Conservation (phyloP, 2,113 vertebrate species). For the Osmerus mordax region DNA sequence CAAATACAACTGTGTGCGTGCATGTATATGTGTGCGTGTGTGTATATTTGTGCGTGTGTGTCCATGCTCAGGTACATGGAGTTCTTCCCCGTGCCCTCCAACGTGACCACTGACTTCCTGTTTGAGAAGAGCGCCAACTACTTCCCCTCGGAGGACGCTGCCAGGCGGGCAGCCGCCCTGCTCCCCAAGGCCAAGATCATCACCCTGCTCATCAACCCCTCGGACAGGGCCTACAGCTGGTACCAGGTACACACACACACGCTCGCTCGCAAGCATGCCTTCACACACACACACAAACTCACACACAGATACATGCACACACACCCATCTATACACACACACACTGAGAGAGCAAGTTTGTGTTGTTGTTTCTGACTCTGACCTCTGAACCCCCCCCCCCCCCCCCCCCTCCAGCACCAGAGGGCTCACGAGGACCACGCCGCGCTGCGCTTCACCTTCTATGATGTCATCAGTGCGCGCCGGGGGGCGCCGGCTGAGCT, state of each 20-base stretch:
- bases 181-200: slow-evolving; percentile 95
- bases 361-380: neutral
- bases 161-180: slow-evolving; percentile 83
- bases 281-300: slow-evolving; percentile 25
- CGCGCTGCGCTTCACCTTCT: slow-evolving; percentile 89
- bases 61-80: slow-evolving; percentile 91
- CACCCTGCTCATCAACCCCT: slow-evolving; percentile 93
- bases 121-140: slow-evolving; percentile 98
- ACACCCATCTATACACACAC: slow-evolving; percentile 11
- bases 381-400: too few relatives aligned
- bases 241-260: slow-evolving; percentile 81
- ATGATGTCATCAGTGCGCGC: slow-evolving; percentile 89
- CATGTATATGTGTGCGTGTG: neutral
- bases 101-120: slow-evolving; percentile 89
- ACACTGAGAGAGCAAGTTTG: neutral
- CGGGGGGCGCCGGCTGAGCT: slow-evolving; percentile 79
- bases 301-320: neutral
- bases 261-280: slow-evolving; percentile 2
- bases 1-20: neutral
- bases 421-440: slow-evolving; percentile 87
- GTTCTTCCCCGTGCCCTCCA: slow-evolving; percentile 92
- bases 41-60: slow-evolving; percentile 4
- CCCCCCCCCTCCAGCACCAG: slow-evolving; percentile 77
- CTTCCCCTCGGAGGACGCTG: slow-evolving; percentile 93
- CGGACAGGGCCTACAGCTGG: slow-evolving; percentile 94